Conservation (phyloP, 2,113 vertebrate genomes). For the Ctenodactylus gundi region DNA sequence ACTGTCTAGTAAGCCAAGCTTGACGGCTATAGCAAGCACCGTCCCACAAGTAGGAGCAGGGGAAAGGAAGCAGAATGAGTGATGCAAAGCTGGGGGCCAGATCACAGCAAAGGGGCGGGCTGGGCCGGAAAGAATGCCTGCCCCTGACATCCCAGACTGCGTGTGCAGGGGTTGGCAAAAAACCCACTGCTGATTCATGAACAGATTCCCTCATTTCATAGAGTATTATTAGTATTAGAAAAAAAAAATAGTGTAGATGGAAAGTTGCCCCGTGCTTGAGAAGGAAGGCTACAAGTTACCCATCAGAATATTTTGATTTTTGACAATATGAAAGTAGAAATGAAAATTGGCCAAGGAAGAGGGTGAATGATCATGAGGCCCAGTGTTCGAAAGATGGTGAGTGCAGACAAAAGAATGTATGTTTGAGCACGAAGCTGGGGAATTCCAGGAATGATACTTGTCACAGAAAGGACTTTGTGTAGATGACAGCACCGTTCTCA, state of each 20-base stretch:
- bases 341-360: slow-evolving; percentile 18
- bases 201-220: too few species aligned
- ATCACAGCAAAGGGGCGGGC: not conserved
- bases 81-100: not conserved
- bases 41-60: not conserved
- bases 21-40: slow-evolving; percentile 8
- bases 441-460: not conserved
- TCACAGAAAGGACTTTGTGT: not conserved
- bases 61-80: not conserved
- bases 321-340: not conserved
- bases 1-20: slow-evolving; percentile 4
- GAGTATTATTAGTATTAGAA: too few species aligned
- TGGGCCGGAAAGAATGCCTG: not conserved
- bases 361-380: not conserved
- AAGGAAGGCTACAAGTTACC: not conserved
- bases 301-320: not conserved
- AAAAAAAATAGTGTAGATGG: not conserved
- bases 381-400: not conserved
- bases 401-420: not conserved
- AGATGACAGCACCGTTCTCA: not conserved
- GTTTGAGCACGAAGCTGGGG: not conserved
- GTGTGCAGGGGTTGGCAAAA: not conserved
- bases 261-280: not conserved
- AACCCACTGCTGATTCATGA: not conserved
- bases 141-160: not conserved